Conservation (phyloP, 2,888 invertebrate species). For the Zhengitettix transpicula region DNA sequence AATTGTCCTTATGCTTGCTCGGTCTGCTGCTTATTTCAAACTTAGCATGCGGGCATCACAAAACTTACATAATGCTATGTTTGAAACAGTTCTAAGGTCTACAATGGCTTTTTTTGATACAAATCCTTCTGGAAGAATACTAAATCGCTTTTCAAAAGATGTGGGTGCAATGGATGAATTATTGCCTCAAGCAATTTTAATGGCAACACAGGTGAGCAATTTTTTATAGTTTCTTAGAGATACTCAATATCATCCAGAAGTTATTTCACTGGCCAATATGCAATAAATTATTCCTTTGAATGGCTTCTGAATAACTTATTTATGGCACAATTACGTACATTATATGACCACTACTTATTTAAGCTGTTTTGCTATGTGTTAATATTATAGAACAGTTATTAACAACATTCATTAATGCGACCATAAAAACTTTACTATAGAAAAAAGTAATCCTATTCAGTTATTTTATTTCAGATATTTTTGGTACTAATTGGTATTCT, state of each 20-base stretch:
- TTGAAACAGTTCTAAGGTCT: slow-evolving; percentile 59
- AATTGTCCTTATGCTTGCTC: slow-evolving; percentile 23
- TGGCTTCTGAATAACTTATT: too few relatives aligned
- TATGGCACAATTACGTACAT: slow-evolving; percentile 12
- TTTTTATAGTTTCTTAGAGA: too few relatives aligned
- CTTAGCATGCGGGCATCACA: slow-evolving; percentile 61
- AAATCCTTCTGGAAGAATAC: slow-evolving; percentile 58
- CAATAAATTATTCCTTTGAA: too few relatives aligned
- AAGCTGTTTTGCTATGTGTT: too few relatives aligned
- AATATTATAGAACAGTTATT: too few relatives aligned
- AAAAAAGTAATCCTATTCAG: too few relatives aligned
- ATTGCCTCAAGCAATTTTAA: slow-evolving; percentile 21
- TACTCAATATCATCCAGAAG: too few relatives aligned
- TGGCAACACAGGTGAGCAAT: slow-evolving; percentile 2
- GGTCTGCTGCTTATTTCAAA: slow-evolving; percentile 5
- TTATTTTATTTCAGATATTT: slow-evolving; percentile 8
- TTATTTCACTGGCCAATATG: too few relatives aligned
- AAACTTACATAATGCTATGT: slow-evolving; percentile 69
- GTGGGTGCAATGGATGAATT: slow-evolving; percentile 41
- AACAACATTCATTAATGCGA: too few relatives aligned
- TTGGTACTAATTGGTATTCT: slow-evolving; percentile 22
- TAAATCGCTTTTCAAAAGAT: slow-evolving; percentile 83
- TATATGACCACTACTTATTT: too few relatives aligned
- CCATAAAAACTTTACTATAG: too few relatives aligned
- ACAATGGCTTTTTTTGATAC: slow-evolving; percentile 77